Evolutionary conservation across 1,140 invertebrate species (phyloP).

Genomic region (Nautilus pompilius): DNA sequence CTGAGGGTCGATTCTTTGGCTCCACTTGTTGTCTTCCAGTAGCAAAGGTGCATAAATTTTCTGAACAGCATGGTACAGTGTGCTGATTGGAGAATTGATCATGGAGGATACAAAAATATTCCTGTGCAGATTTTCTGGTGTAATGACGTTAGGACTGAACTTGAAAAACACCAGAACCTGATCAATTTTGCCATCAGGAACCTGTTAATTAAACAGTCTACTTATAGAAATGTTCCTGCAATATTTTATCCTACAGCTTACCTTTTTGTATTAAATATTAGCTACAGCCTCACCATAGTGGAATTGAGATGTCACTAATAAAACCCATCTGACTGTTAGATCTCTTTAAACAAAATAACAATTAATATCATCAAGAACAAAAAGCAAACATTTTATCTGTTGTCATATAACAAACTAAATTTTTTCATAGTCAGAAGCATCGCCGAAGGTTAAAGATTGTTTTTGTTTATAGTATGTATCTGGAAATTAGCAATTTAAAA

Average conservation of each 20-base stretch:
- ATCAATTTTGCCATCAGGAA: slow-evolving; percentile 44
- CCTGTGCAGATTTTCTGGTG: slow-evolving; percentile 59
- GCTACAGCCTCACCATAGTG: neutral
- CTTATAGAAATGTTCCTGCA: slow-evolving; percentile 24
- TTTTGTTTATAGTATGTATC: too few species aligned
- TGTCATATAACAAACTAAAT: too few species aligned
- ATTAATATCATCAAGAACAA: too few species aligned
- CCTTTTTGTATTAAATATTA: neutral
- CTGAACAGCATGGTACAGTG: slow-evolving; percentile 61
- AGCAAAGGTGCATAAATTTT: slow-evolving; percentile 57
- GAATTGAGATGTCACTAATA: neutral
- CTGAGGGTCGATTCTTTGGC: slow-evolving; percentile 58
- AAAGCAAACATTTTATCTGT: too few species aligned
- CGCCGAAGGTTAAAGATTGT: too few species aligned
- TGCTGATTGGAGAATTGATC: slow-evolving; percentile 60
- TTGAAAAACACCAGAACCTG: slow-evolving; percentile 62
- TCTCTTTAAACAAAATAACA: neutral
- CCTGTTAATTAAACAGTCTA: slow-evolving; percentile 33
- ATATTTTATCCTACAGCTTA: neutral
- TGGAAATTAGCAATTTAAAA: too few species aligned
- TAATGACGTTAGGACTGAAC: slow-evolving; percentile 58
- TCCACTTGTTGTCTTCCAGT: slow-evolving; percentile 59
- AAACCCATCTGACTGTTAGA: neutral
- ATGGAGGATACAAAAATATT: slow-evolving; percentile 61
- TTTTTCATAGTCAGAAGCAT: too few species aligned